Evolutionary conservation across 1,140 invertebrate genomes (phyloP).

Genomic region (Penaeus indicus): DNA sequence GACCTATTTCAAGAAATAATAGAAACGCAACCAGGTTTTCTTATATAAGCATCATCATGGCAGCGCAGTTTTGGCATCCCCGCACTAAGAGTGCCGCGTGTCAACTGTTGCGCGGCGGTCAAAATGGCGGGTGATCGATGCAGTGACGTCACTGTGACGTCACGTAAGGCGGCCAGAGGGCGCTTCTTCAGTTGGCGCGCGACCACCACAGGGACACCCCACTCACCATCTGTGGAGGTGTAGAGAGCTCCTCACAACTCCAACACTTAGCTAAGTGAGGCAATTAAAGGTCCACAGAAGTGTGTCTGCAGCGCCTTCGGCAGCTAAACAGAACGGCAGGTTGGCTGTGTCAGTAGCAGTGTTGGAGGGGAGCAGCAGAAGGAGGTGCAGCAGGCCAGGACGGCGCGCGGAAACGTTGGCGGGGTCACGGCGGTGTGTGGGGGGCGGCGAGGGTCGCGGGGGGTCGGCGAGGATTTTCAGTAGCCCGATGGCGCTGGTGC

Average conservation of each 20-base stretch:
- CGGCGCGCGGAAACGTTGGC: conserved; percentile 58
- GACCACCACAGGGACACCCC: conserved; percentile 36
- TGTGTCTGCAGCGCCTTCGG: conserved; percentile 19
- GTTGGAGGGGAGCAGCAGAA: conserved; percentile 31
- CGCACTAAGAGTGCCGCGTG: conserved; percentile 47
- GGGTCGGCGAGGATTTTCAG: conserved; percentile 19
- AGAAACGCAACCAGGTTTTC: too few relatives aligned
- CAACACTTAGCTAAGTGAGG: conserved; percentile 4
- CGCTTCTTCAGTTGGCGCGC: conserved; percentile 49
- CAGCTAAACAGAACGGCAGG: conserved; percentile 33
- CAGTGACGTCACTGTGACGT: conserved; percentile 41
- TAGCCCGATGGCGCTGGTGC: conserved; percentile 16
- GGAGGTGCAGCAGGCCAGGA: conserved; percentile 10
- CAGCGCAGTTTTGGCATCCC: not conserved
- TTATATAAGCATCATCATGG: too few relatives aligned
- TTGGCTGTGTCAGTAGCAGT: conserved; percentile 21
- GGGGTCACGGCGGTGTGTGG: conserved; percentile 49
- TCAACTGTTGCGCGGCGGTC: conserved; percentile 55
- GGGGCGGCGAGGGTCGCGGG: conserved; percentile 41
- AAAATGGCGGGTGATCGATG: conserved; percentile 59
- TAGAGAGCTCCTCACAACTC: conserved; percentile 15
- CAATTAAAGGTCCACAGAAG: not conserved
- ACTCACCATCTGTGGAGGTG: conserved; percentile 36
- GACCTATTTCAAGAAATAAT: too few relatives aligned
- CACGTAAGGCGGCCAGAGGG: conserved; percentile 38